These are phyloP conservation scores for Rutpela maculata DNA, from an alignment of 2,888 invertebrate genomes.

Conservation along the genomic window DNA sequence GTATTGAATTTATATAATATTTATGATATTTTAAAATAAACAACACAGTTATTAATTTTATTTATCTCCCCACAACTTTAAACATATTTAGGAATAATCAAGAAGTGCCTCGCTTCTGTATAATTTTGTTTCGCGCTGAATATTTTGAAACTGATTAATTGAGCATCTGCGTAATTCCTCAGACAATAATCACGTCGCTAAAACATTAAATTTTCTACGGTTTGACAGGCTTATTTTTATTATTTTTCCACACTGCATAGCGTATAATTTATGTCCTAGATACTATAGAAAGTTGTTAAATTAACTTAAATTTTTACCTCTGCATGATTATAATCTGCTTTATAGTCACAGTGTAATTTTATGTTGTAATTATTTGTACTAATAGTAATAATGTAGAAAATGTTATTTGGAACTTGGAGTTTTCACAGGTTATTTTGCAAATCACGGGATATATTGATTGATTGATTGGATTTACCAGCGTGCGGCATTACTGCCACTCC, in stretches of 20 bases:
- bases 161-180: not conserved
- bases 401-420: too few relatives aligned
- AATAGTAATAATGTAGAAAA: not conserved
- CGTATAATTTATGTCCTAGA: constrained; percentile 25
- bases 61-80: too few relatives aligned
- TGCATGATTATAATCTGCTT: constrained; percentile 16
- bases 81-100: too few relatives aligned
- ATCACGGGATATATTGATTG: too few relatives aligned
- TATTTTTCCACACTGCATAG: constrained; percentile 10
- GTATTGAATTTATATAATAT: too few relatives aligned
- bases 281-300: constrained; percentile 30
- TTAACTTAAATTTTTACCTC: constrained; percentile 10
- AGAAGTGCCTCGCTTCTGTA: too few relatives aligned
- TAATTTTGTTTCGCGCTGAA: not conserved
- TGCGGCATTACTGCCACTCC: too few relatives aligned
- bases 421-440: too few relatives aligned
- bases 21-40: too few relatives aligned
- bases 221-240: not conserved
- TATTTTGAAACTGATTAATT: not conserved
- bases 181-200: constrained; percentile 11
- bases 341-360: not conserved
- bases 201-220: not conserved
- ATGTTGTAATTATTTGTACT: not conserved
- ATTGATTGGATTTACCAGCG: too few relatives aligned
- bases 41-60: too few relatives aligned